phyloP scores from a whole-genome alignment of 2,888 invertebrate species.

The Schizaphis graminum region DNA sequence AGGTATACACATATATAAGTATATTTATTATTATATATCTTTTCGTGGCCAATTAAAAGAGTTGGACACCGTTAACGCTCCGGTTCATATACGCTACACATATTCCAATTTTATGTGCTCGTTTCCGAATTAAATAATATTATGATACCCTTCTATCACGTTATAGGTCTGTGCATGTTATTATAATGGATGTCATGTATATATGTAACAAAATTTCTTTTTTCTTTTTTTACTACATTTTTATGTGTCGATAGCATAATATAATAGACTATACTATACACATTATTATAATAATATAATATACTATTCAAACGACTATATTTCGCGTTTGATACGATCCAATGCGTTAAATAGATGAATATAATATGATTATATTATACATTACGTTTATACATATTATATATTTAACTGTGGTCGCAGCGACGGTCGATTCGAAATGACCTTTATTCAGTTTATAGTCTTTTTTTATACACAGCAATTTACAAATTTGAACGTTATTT shows the following conservation, averaged over 20 bases:
- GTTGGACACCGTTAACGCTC: neutral
- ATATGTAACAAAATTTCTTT: neutral
- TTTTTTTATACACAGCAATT: neutral
- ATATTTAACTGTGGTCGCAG: neutral
- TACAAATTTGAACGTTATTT: neutral
- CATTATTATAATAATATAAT: neutral
- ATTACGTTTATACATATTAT: neutral
- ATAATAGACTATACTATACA: neutral
- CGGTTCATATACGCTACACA: neutral
- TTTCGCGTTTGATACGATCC: neutral
- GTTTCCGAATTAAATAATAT: neutral
- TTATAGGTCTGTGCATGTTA: neutral
- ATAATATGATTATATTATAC: neutral
- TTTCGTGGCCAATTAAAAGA: slow-evolving; percentile 33
- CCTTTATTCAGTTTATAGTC: neutral
- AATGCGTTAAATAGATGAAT: neutral
- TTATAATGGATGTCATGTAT: neutral
- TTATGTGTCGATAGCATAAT: neutral
- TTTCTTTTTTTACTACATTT: neutral
- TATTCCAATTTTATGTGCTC: slow-evolving; percentile 6
- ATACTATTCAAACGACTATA: neutral
- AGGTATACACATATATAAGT: neutral
- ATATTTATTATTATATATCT: neutral
- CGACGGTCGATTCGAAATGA: neutral
- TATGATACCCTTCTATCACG: neutral